Evolutionary conservation across 2,113 vertebrate genomes (phyloP).

Genomic region (Myiagra hebetior): DNA sequence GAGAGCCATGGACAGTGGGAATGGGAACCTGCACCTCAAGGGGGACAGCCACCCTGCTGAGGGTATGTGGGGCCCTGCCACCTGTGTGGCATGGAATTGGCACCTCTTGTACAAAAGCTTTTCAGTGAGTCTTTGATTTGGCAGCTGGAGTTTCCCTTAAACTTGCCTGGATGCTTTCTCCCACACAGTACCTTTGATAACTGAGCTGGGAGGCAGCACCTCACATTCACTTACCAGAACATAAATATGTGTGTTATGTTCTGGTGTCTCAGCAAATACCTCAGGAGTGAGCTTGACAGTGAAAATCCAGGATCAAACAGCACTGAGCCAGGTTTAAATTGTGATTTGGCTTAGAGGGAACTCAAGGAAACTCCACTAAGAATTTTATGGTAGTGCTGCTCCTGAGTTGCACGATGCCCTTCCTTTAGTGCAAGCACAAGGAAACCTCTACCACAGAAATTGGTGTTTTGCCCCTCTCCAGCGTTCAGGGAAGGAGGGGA

Average conservation of each 20-base stretch:
- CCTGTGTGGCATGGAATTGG: too few relatives aligned
- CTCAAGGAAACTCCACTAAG: background rate
- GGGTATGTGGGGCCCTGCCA: slow-evolving; percentile 36
- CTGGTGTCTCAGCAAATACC: background rate
- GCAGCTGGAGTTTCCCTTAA: background rate
- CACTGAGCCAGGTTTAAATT: background rate
- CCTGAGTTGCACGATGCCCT: fast-evolving
- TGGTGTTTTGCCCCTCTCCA: background rate
- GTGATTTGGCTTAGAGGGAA: background rate
- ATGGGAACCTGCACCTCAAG: slow-evolving; percentile 67
- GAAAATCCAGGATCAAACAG: background rate
- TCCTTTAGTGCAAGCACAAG: background rate
- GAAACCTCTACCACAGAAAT: background rate
- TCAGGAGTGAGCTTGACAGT: background rate
- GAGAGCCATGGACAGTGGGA: slow-evolving; percentile 79
- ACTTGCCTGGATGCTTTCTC: background rate
- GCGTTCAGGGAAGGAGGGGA: background rate
- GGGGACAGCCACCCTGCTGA: slow-evolving; percentile 67
- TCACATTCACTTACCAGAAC: fast-evolving
- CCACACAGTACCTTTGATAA: background rate
- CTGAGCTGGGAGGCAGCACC: background rate
- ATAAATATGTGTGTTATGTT: fast-evolving
- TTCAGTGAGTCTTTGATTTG: background rate
- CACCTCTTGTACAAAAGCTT: background rate
- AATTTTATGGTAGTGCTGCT: background rate